Conservation (phyloP, 1,140 invertebrate species). For the Cydia splendana region DNA sequence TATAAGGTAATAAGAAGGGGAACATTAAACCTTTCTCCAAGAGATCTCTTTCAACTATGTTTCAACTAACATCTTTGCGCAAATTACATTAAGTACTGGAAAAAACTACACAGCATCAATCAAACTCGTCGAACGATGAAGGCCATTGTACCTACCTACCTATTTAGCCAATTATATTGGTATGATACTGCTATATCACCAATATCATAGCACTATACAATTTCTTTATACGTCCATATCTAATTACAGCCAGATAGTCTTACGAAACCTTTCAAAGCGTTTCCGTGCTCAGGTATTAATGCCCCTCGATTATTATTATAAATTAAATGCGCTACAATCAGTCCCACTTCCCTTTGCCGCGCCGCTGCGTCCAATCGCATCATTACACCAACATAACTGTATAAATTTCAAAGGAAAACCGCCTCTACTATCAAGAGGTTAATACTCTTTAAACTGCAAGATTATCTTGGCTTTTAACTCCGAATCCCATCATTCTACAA, state of each 20-base stretch:
- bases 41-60: too few relatives aligned
- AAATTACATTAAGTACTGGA: too few relatives aligned
- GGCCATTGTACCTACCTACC: too few relatives aligned
- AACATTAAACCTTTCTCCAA: too few relatives aligned
- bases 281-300: constrained; percentile 18
- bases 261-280: constrained; percentile 10
- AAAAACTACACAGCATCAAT: too few relatives aligned
- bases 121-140: too few relatives aligned
- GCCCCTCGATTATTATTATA: constrained; percentile 13
- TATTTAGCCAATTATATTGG: too few relatives aligned
- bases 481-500: not conserved
- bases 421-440: not conserved
- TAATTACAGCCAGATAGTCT: constrained; percentile 10
- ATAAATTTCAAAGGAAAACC: not conserved
- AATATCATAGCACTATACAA: not conserved
- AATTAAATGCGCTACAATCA: constrained; percentile 12
- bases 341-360: constrained; percentile 9
- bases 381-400: constrained; percentile 10
- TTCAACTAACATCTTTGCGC: too few relatives aligned
- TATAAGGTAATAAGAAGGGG: too few relatives aligned
- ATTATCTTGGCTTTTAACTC: not conserved
- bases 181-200: not conserved
- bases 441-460: not conserved
- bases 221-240: constrained; percentile 3
- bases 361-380: constrained; percentile 17